Evolutionary conservation across 2,888 invertebrate species (phyloP).

Genomic region (Bombylius discolor): DNA sequence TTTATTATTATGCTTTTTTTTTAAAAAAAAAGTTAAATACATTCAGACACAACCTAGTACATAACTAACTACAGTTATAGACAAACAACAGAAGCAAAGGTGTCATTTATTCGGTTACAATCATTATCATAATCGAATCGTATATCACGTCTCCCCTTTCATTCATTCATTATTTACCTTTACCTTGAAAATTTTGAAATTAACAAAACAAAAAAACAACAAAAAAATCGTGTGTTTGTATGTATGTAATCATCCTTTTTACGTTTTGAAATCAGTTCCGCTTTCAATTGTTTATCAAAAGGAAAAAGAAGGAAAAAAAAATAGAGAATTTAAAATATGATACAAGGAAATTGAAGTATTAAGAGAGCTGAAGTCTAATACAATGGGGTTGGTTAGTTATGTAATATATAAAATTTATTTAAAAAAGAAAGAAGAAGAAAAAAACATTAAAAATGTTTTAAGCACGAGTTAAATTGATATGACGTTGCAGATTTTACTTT

Average conservation of each 20-base stretch:
- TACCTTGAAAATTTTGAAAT: background rate
- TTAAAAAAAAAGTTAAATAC: too few species aligned
- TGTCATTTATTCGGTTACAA: background rate
- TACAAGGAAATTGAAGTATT: too few species aligned
- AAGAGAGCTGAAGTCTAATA: too few species aligned
- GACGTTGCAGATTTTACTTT: background rate
- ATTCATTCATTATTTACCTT: background rate
- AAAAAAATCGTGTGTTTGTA: too few species aligned
- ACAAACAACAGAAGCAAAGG: background rate
- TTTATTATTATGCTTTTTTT: too few species aligned
- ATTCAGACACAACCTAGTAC: too few species aligned
- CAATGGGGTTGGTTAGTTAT: background rate
- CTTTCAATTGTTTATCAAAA: background rate
- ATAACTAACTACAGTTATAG: background rate
- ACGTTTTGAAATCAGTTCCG: background rate
- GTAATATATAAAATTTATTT: background rate
- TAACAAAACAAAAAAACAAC: too few species aligned
- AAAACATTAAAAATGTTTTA: background rate
- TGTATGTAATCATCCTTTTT: too few species aligned
- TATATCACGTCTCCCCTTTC: background rate
- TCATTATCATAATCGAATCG: background rate
- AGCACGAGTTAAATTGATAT: background rate
- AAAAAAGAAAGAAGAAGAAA: too few species aligned
- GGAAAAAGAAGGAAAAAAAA: background rate
- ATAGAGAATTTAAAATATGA: background rate